These are phyloP conservation scores for Toxotes jaculatrix DNA, from an alignment of 2,113 vertebrate species.

Conservation along the genomic window DNA sequence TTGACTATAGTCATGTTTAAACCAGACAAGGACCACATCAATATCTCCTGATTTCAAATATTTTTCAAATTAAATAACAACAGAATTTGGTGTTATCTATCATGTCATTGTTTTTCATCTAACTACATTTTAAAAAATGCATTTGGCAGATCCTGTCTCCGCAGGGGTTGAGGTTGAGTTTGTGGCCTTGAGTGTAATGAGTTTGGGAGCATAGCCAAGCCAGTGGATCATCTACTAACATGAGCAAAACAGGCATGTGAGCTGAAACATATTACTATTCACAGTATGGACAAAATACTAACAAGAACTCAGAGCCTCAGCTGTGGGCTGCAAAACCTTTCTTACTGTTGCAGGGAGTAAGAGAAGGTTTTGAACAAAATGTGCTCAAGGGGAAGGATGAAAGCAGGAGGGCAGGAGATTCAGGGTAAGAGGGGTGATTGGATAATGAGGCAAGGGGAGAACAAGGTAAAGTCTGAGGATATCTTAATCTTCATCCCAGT, in stretches of 20 bases:
- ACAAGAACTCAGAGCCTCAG: conserved; percentile 61
- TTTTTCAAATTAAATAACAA: not conserved
- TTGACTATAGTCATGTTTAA: not conserved
- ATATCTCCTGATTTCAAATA: not conserved
- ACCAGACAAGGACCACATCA: not conserved
- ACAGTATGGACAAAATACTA: conserved; percentile 60
- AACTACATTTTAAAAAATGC: conserved; percentile 6
- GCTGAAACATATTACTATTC: conserved; percentile 45
- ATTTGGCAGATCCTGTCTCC: not conserved
- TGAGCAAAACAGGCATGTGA: conserved; percentile 35
- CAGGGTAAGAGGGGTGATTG: conserved; percentile 58
- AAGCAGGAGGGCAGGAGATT: conserved; percentile 65
- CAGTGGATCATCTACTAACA: conserved; percentile 33
- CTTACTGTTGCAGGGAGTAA: conserved; percentile 49
- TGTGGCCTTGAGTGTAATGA: conserved; percentile 6
- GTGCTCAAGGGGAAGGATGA: conserved; percentile 69
- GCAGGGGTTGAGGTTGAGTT: not conserved
- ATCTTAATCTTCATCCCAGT: conserved; percentile 76
- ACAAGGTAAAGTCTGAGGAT: conserved; percentile 75
- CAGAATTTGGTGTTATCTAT: not conserved
- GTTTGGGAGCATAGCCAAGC: conserved; percentile 16
- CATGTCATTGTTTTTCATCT: not conserved
- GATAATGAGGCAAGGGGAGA: conserved; percentile 75
- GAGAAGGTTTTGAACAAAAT: conserved; percentile 70
- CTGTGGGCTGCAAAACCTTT: conserved; percentile 53